Evolutionary conservation across 2,113 vertebrate genomes (phyloP), one percentile per base, ranked within the genome.

Genomic region (Neoarius graeffei): DNA sequence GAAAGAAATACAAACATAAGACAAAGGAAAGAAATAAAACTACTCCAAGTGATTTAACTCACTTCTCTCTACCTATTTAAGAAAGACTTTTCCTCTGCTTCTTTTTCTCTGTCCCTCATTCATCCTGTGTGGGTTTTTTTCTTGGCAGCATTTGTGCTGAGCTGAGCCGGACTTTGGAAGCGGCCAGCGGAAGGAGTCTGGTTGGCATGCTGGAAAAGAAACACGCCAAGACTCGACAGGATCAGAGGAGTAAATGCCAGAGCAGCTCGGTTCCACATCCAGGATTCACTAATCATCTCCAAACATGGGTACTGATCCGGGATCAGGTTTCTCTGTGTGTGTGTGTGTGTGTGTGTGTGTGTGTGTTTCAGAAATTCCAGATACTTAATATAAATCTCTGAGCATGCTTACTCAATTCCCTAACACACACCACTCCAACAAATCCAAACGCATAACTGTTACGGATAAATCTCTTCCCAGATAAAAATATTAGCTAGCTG

Each of bases 91-190:
- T 35, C 15, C 11, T 71, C 9, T 42, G 42, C 57, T 67, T 25
- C 54, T 57, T 30, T 62, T 14, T 83, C 56, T 62, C 30, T 83
- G 54, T 59, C 48, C 11, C n/a, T 73, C 69, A 0, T 25, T 25
- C 50, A 25, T 59, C 66, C 57, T 73, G 56, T 83, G 86, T 88
- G 81, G 56, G 52, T 69, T 25, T 71, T 73, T 76, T 4, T 56
- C 59, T 85, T 83, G 77, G 82, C 83, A 81, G 82, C 20, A 23
- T 81, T 57, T 19, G 56, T 48, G 81, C 67, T 54, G 60, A 66
- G 60, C 74, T 80, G 74, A 80, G 85, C 85, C 62, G 85, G 85
- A 81, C 76, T 54, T 81, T 67, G 85, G 85, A 86, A 56, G 60
- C 17, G n/a, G n/a, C 13, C 13, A 56, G 74, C 59, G 85, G 85